Percentiles rank a stretch among this genome's conserved stretches.
Conservation (phyloP, 92 coral and sea anemone species). For the Porites divaricata region DNA sequence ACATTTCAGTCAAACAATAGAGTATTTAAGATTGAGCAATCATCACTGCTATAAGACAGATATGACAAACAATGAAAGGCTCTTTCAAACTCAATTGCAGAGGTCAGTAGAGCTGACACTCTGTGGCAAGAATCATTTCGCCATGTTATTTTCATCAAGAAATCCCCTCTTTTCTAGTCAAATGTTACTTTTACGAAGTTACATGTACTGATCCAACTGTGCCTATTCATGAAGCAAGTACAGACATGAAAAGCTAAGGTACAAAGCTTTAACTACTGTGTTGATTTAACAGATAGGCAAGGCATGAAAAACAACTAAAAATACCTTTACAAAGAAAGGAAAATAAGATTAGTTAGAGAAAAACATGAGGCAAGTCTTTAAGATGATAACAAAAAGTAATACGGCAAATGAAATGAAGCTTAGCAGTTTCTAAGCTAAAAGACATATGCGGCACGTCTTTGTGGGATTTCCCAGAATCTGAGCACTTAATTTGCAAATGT, state of each 20-base stretch:
- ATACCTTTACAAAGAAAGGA: slow-evolving; percentile 7
- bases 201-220: too few relatives aligned
- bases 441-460: background rate
- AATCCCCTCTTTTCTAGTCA: background rate
- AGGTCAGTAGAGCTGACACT: background rate
- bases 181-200: background rate
- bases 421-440: background rate
- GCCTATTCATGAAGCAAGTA: background rate
- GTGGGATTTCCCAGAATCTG: background rate
- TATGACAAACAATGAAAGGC: slow-evolving; percentile 13
- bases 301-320: background rate
- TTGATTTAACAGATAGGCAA: slow-evolving; percentile 31
- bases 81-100: slow-evolving; percentile 7
- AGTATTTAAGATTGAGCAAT: slow-evolving; percentile 4
- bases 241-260: slow-evolving; percentile 2
- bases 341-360: slow-evolving; percentile 37
- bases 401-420: background rate
- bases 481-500: background rate
- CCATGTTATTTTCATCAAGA: background rate
- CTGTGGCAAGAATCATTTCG: background rate
- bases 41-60: background rate
- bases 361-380: slow-evolving; percentile 1
- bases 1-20: slow-evolving; percentile 8
- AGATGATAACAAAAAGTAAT: background rate
- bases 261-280: slow-evolving; percentile 10